Evolutionary conservation across 64 coral and sea anemone species (phyloP).

Genomic region (Pocillopora verrucosa): DNA sequence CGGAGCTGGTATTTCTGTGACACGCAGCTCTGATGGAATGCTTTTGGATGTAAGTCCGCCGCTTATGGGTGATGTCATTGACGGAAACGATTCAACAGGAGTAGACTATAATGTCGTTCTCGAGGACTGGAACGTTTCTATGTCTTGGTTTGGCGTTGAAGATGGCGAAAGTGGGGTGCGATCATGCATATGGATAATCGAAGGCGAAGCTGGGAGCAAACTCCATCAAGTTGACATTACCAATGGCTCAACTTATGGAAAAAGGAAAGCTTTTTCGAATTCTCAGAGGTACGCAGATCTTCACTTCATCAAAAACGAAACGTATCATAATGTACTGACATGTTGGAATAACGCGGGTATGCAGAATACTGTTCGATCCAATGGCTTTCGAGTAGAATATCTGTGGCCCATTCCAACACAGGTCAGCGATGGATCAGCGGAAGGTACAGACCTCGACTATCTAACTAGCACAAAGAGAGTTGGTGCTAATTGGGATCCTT

Average conservation of each 20-base stretch:
- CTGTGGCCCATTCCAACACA: conserved; percentile 62
- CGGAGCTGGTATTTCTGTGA: conserved; percentile 57
- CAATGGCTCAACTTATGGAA: conserved; percentile 16
- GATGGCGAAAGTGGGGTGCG: conserved; percentile 71
- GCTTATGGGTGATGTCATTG: conserved; percentile 55
- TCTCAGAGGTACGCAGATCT: conserved; percentile 40
- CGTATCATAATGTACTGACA: conserved; percentile 55
- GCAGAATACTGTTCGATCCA: conserved; percentile 30
- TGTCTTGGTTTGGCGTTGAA: conserved; percentile 75
- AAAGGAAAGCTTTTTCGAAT: conserved; percentile 28
- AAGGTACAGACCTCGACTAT: conserved; percentile 38
- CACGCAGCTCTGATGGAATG: conserved; percentile 74
- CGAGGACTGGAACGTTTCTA: conserved; percentile 66
- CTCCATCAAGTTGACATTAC: conserved; percentile 21
- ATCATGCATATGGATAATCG: conserved; percentile 61
- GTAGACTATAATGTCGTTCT: conserved; percentile 61
- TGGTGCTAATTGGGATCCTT: conserved; percentile 75
- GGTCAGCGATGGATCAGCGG: conserved; percentile 50
- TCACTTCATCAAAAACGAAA: neutral
- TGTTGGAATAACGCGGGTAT: conserved; percentile 74
- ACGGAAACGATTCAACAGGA: conserved; percentile 42
- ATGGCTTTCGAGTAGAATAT: conserved; percentile 80
- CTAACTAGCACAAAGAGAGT: conserved; percentile 60
- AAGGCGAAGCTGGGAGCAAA: conserved; percentile 5
- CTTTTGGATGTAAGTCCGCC: conserved; percentile 64